Conservation (phyloP, 2,888 invertebrate genomes). For the Temnothorax rugatulus region DNA sequence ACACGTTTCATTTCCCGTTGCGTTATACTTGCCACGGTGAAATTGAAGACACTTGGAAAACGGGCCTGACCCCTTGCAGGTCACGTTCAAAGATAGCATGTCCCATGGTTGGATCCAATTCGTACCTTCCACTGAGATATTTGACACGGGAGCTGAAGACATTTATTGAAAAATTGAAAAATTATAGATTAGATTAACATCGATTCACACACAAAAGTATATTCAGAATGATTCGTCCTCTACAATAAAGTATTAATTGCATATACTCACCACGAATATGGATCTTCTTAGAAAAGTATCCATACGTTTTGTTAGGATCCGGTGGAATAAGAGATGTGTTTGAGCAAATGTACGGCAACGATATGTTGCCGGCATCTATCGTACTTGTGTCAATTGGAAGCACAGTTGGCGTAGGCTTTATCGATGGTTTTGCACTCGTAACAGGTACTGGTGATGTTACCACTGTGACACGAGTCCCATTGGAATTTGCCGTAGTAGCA, state of each 20-base stretch:
- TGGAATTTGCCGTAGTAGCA: conserved; percentile 58
- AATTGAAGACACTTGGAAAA: conserved; percentile 91
- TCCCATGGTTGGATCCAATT: conserved; percentile 95
- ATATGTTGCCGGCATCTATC: conserved; percentile 75
- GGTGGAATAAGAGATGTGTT: conserved; percentile 89
- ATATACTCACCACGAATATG: conserved; percentile 89
- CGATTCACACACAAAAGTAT: background rate
- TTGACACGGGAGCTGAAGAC: conserved; percentile 90
- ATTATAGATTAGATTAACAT: background rate
- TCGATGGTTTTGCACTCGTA: conserved; percentile 40
- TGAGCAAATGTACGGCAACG: conserved; percentile 87
- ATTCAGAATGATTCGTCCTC: background rate
- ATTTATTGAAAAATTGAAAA: background rate
- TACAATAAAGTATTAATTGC: background rate
- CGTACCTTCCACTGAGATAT: conserved; percentile 91
- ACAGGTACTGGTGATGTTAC: conserved; percentile 48
- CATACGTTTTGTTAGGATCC: conserved; percentile 90
- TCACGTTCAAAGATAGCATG: conserved; percentile 90
- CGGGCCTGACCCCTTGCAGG: conserved; percentile 92
- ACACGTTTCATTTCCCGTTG: conserved; percentile 93
- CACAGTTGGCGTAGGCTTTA: background rate
- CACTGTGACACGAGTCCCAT: conserved; percentile 61
- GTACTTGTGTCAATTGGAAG: conserved; percentile 52
- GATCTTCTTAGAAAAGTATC: conserved; percentile 90
- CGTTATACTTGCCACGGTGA: conserved; percentile 89